These are phyloP conservation scores for Gymnopithys bicolor DNA, from an alignment of 2,797 vertebrate genomes.

Conservation along the genomic window DNA sequence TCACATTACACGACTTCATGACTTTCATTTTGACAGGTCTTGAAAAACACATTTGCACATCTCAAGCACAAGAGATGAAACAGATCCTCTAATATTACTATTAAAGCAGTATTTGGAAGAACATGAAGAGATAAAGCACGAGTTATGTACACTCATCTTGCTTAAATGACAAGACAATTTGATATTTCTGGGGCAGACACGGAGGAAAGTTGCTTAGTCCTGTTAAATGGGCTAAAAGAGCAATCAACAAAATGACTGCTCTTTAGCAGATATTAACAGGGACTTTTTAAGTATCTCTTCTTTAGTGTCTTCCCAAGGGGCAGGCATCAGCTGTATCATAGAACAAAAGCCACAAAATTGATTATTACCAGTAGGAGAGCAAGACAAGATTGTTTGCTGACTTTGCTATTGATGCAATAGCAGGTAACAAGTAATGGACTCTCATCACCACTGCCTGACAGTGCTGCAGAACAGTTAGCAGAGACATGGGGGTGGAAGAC, in stretches of 20 bases:
- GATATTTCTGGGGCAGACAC: conserved; percentile 43
- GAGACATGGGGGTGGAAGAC: neutral
- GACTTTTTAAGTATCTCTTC: neutral
- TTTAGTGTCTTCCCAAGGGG: neutral
- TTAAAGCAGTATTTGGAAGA: conserved; percentile 36
- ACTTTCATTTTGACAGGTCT: conserved; percentile 41
- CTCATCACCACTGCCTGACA: neutral
- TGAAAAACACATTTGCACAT: conserved; percentile 24
- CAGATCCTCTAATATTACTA: conserved; percentile 16
- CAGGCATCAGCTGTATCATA: neutral
- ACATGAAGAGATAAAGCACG: neutral
- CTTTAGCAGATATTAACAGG: neutral
- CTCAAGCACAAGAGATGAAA: conserved; percentile 34
- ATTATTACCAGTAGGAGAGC: neutral
- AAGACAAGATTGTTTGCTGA: neutral
- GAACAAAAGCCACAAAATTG: neutral
- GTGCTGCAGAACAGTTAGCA: neutral
- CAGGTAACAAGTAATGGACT: neutral
- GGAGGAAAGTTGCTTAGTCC: neutral
- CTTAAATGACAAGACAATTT: conserved; percentile 11
- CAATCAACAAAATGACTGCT: neutral
- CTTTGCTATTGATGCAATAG: neutral
- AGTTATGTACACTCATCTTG: neutral
- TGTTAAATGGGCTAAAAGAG: neutral
- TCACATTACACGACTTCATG: neutral